Base-by-base conservation (phyloP, 1,140 invertebrate species). In the Melanaphis sacchari region DNA sequence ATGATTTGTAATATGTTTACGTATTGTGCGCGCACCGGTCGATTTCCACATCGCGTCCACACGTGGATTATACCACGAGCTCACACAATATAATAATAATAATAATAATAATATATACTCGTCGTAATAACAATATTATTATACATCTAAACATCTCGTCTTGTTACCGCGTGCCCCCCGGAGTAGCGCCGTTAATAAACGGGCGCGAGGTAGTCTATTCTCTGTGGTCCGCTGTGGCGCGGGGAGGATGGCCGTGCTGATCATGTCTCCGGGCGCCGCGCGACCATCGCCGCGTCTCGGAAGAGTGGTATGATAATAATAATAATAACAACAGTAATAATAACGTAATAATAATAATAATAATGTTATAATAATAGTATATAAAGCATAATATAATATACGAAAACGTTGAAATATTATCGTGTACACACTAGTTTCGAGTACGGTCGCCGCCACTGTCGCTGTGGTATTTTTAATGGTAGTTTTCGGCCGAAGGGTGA, bases 41-140 rank as follows among this genome's bases (percentile, higher is more conserved):
- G 84, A 26, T 85, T 85, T 85, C 84, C 9, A 85, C 84, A 85
- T 85, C 84, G 38, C 11, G 59, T 76, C 31, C 15, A 76, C 31
- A 76, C 31, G 31, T 15, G 59, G 59, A 9, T 66, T 66, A 66
- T 59, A 66, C 7, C 40, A 18, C 84, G 40, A 11, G 11, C 41
- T 15, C 40, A 41, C 40, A 85, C 40, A 85, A 24, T 31, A 38
- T 40, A 49, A 85, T 40, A n/a, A 66, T 66, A 54, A 54, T 54
- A 84, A 41, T 84, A 85, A 41, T 41, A 41, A 40, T 31, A 43
- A 40, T 43, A 85, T 31, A 31, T 85, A 85, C 15, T 6, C 41
- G 84, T 43, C 26, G 85, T 88, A 88, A 88, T 88, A 88, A 88
- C 40, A 87, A 87, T 87, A 88, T 49, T 88, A 88, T 88, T 88